Evolutionary conservation across 2,888 invertebrate species (phyloP), one percentile per base, ranked within the genome.

Genomic region (Eilema caniola): DNA sequence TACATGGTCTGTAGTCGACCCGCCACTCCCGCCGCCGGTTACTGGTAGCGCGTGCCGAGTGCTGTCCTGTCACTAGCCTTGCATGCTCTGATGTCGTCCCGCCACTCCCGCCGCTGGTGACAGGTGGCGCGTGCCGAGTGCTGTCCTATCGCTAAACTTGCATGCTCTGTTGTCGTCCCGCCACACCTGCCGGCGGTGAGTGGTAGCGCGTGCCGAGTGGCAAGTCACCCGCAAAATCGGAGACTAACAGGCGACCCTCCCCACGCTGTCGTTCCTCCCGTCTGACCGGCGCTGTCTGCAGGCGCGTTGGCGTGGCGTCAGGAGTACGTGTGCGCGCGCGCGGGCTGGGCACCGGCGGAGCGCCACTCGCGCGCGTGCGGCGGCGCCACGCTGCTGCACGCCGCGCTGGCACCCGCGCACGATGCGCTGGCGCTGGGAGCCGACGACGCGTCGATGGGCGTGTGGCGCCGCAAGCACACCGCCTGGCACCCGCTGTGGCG

Each of bases 141-240:
- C 33, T 33, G 33, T 33, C n/a, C n/a, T n/a, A n/a, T n/a, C n/a
- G 37, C 37, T 37, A 37, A 37, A 11, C 37, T 37, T 37, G 37
- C 37, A 37, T 37, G 37, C 37, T 37, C 37, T 37, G 37, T 37
- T 11, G 12, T 92, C 89, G 91, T 61, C 87, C 2, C 33, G 14
- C 33, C n/a, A n/a, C n/a, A n/a, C n/a, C n/a, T n/a, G n/a, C n/a
- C n/a, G n/a, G n/a, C n/a, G n/a, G n/a, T 10, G 33, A 33, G 33
- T 5, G 28, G 28, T 28, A 33, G 33, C 33, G 33, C 33, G 4
- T 7, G 33, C 33, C 33, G 33, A 37, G 33, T 12, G 33, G 5
- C 33, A 33, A 33, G 33, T 33, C 3, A 8, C 5, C 33, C 33
- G 33, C 8, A 8, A 33, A 28, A 28, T 28, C 28, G 5, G 2